Evolutionary conservation across 2,888 invertebrate species (phyloP), one percentile per base, ranked within the genome.

Genomic region (Ethmia dodecea): DNA sequence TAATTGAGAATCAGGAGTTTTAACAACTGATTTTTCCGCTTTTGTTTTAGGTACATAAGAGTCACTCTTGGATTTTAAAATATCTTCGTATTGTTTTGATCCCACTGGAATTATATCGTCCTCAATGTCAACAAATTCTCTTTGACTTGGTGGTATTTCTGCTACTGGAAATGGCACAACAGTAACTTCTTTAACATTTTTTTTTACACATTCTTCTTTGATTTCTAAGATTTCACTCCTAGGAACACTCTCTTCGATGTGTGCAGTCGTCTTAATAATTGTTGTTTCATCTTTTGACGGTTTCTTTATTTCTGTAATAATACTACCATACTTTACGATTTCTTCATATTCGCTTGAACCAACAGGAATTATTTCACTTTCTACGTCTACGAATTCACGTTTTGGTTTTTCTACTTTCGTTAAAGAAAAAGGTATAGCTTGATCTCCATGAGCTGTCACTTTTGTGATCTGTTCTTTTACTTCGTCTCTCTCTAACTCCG

Each of bases 11-110:
- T 73, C 88, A 38, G 66, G 79, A 47, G 70, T 80, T 62, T 73
- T 88, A 51, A 49, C 78, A 1, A 56, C 53, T 5, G 78, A 65
- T 46, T 80, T 86, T 48, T 86, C 86, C 33, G 52, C 52, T 54
- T 81, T 86, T 3, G 84, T 86, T 58, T 84, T 86, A 10, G 86
- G 83, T n/a, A 86, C 84, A 12, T 81, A 79, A 2, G 87, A 86
- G 50, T 86, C 86, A 49, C 81, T 84, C 44, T 86, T 86, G 1
- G 84, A 83, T 58, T 84, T 86, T 47, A 78, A 52, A 28, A 87
- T 81, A 61, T 87, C 86, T 57, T 87, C 86, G 43, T 86, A 86
- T 44, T 86, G 84, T 43, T 65, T 60, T 9, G 84, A 69, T 2
- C 77, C 87, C 24, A 68, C 43, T 11, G 78, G 72, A 47, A 87